Evolutionary conservation across 2,113 vertebrate species (phyloP), one percentile per base, ranked within the genome.

Genomic region (Lipophrys pholis): DNA sequence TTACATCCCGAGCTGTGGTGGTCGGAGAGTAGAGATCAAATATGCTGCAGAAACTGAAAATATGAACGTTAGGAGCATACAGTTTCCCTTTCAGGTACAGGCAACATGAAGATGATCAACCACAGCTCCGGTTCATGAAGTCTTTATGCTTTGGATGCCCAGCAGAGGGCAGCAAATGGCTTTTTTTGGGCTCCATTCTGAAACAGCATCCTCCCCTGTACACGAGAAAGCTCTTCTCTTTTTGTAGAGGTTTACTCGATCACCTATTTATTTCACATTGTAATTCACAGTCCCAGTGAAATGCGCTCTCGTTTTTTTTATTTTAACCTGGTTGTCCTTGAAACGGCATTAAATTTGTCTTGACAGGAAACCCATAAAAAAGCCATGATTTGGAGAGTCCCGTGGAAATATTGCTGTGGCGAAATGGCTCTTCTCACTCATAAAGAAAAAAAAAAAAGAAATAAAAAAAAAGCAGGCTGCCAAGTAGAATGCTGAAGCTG

Each of bases 91-190:
- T 30, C 43, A 45, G 43, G 11, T 45, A 9, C 43, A 12, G 43
- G 11, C 5, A 45, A 14, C n/a, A n/a, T n/a, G 11, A 30, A 30
- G 21, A 30, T 4, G 21, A 30, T 30, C 11, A 6, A 3, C 6
- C 5, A 45, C 6, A 11, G 14, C 42, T 5, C 4, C 2, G 41
- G 2, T 5, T 42, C 7, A 2, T 7, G 14, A 45, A 0, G 11
- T 38, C 8, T 3, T 1, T 8, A 30, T 5, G 8, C 5, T 5
- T 0, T 15, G 0, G 43, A 9, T 73, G 0, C 70, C 71, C 93
- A 93, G 60, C 48, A 93, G 93, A 81, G 88, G 90, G 92, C 91
- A 86, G 89, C 88, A 93, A 64, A 91, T 1, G 9, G 50, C 70
- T 64, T 50, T 43, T 15, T 1, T 57, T 83, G 82, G 87, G 59